phyloP scores from a whole-genome alignment of 2,888 invertebrate species.

The Ischnura elegans region DNA sequence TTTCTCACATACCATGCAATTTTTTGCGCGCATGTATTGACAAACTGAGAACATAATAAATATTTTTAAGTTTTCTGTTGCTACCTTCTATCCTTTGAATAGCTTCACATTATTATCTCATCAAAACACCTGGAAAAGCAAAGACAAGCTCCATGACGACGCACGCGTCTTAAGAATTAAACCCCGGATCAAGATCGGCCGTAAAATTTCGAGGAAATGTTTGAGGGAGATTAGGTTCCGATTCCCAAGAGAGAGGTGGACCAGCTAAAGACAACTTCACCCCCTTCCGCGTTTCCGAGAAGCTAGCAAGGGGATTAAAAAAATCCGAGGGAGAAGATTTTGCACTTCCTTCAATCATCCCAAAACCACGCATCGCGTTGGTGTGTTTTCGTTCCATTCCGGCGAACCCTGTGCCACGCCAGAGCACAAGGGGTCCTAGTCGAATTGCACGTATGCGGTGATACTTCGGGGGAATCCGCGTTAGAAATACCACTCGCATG shows the following conservation, averaged over 20 bases:
- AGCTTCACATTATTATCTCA: too few relatives aligned
- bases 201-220: too few relatives aligned
- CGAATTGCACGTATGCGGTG: not conserved
- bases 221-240: not conserved
- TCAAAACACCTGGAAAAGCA: not conserved
- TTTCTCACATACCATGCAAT: too few relatives aligned
- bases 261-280: not conserved
- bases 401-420: not conserved
- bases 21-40: too few relatives aligned
- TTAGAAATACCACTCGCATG: not conserved
- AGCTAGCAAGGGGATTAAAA: not conserved
- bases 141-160: not conserved
- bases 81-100: too few relatives aligned
- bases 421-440: too few relatives aligned
- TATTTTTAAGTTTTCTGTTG: too few relatives aligned
- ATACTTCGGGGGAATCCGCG: not conserved
- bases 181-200: not conserved
- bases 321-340: not conserved
- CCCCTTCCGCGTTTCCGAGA: too few relatives aligned
- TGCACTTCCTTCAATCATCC: not conserved
- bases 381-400: constrained; percentile 23
- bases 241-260: not conserved
- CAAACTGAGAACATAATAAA: too few relatives aligned
- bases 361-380: not conserved
- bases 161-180: not conserved